Evolutionary conservation across 2,113 vertebrate genomes (phyloP).

Genomic region (Coreoperca whiteheadi): DNA sequence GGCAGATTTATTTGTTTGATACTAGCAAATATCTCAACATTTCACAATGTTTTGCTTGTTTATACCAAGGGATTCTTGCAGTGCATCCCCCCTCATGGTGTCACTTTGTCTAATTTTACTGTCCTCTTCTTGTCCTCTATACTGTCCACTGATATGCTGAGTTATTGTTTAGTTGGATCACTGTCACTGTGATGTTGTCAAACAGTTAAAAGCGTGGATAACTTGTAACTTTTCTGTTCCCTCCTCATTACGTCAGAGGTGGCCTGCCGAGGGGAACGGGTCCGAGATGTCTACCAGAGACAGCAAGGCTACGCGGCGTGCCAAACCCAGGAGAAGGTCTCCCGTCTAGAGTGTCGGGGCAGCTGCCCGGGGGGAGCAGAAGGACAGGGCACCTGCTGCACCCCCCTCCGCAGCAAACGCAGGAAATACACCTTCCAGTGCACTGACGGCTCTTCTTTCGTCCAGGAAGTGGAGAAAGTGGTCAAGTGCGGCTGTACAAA

Average conservation of each 20-base stretch:
- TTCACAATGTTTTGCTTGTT: background rate
- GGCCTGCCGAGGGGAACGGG: constrained; percentile 97
- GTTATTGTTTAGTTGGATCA: background rate
- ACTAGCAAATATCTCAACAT: background rate
- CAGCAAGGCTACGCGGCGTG: constrained; percentile 99
- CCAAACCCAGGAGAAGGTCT: constrained; percentile 99
- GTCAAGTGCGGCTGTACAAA: constrained; percentile 96
- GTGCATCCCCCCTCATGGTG: background rate
- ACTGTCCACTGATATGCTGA: background rate
- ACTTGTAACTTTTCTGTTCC: background rate
- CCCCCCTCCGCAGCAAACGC: constrained; percentile 93
- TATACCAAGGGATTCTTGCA: background rate
- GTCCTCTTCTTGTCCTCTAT: background rate
- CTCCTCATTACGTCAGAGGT: constrained; percentile 86
- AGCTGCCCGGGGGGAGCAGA: constrained; percentile 85
- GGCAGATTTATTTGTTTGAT: background rate
- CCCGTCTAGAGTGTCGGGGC: constrained; percentile 94
- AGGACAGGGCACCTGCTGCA: constrained; percentile 89
- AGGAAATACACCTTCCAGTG: constrained; percentile 99
- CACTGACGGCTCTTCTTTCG: constrained; percentile 97
- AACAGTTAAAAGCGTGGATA: background rate
- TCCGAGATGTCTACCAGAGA: constrained; percentile 98
- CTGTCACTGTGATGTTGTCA: background rate
- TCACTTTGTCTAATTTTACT: background rate
- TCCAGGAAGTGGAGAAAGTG: constrained; percentile 98